Base-by-base conservation (phyloP, 2,888 invertebrate species). In the Cheilosia vernalis region DNA sequence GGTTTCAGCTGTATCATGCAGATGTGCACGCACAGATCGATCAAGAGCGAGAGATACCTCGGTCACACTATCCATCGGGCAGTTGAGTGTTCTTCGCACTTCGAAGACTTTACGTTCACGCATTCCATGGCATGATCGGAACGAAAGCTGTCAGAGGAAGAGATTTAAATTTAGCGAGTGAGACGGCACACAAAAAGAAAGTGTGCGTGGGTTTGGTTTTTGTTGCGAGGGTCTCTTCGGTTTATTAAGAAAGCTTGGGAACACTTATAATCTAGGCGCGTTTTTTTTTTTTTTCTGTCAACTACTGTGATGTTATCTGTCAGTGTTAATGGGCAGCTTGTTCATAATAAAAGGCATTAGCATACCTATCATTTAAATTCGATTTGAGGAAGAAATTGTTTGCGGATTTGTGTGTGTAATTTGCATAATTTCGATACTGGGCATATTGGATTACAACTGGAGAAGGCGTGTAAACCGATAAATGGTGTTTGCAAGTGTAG, bases 51-150 rank as follows among this genome's bases (percentile, higher is more conserved):
- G 89, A 19, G 90, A 90, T 55, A 90, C 89, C 72, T 93, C 93
- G 53, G 90, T 90, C 63, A 92, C 93, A 44, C 93, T 93, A 72
- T 92, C 92, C 88, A 91, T 76, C 1, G 90, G 88, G 76, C 91
- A 91, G 87, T 90, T 90, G 27, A 97, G 93, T 27, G 95, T 92
- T 13, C 95, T 93, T 88, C 95, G 94, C 63, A 96, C 94, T 90
- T 96, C 96, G 80, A 94, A 93, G 87, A 96, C 94, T 88, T 97
- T 95, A 77, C 95, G 94, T 88, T 95, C 95, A 79, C 97, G 94
- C 88, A 96, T 93, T 88, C 95, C 94, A 89, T 94, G 94, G 87
- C 95, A 94, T 63, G 95, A 94, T 87, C 96, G 94, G 92, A 96
- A 96, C 84, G 96, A 94, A 89, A 96, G 93, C 96, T 96, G 90